A percentile compares a stretch with the other conserved stretches of the same genome.
phyloP scores from a whole-genome alignment of 2,113 vertebrate genomes.

The Canis aureus region DNA sequence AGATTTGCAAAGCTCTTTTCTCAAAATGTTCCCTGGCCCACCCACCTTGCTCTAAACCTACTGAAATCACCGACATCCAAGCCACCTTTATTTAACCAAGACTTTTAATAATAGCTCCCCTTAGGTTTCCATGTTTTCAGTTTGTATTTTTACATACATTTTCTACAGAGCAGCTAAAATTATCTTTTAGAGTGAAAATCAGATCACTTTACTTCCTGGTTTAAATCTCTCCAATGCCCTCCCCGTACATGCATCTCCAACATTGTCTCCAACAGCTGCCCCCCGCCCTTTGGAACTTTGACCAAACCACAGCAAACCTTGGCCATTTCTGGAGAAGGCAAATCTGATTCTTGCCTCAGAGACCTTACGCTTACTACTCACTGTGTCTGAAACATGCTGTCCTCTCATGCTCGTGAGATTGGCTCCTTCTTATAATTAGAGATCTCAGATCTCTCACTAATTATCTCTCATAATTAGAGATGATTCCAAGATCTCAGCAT shows the following conservation, averaged over 20 bases:
- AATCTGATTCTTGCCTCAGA: background rate
- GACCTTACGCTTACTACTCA: no score
- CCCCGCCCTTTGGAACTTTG: background rate
- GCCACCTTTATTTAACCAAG: background rate
- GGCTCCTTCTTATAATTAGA: background rate
- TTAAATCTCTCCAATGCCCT: background rate
- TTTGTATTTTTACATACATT: background rate
- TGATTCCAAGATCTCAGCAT: no score
- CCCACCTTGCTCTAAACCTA: background rate
- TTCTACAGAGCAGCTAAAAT: background rate
- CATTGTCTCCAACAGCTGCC: accelerated
- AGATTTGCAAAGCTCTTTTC: background rate
- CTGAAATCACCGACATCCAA: background rate
- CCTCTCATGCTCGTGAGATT: background rate
- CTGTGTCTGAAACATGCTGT: background rate
- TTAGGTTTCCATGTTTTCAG: background rate
- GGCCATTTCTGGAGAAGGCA: background rate
- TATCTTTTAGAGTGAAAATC: background rate
- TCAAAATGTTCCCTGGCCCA: background rate
- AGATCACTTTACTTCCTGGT: background rate
- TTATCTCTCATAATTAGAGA: no score
- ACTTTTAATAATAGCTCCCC: background rate
- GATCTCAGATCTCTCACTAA: no score
- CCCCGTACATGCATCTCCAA: background rate
- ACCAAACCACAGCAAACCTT: background rate